phyloP scores from a whole-genome alignment of 2,113 vertebrate genomes.

The Nothobranchius kuhntae region DNA sequence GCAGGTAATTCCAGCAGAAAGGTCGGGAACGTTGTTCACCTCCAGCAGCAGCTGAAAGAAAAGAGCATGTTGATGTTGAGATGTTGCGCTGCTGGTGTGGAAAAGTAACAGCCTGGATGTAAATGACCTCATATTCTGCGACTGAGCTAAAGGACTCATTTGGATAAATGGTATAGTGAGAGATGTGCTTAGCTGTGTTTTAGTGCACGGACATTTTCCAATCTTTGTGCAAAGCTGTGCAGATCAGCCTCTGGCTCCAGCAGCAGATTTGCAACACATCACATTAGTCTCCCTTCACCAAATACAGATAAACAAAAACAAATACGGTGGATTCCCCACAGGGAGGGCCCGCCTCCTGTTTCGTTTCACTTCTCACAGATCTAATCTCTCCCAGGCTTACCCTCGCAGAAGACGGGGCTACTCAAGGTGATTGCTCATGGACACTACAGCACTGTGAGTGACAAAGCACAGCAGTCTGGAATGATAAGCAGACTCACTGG shows the following conservation, averaged over 20 bases:
- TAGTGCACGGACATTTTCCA: background rate
- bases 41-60: slow-evolving; percentile 83
- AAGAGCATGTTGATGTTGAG: background rate
- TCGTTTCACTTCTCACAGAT: slow-evolving; percentile 20
- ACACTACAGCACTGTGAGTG: slow-evolving; percentile 31
- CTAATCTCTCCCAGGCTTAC: slow-evolving; percentile 19
- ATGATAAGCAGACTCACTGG: slow-evolving; percentile 73
- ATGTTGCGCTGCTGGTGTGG: background rate
- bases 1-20: slow-evolving; percentile 86
- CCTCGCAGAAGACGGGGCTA: slow-evolving; percentile 31
- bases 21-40: slow-evolving; percentile 88
- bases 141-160: background rate
- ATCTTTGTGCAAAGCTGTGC: background rate
- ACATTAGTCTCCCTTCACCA: slow-evolving; percentile 10
- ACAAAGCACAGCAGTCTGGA: slow-evolving; percentile 21
- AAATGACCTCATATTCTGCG: background rate
- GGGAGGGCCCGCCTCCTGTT: slow-evolving; percentile 8
- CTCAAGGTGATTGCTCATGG: slow-evolving; percentile 49
- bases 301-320: slow-evolving; percentile 23
- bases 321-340: slow-evolving; percentile 6
- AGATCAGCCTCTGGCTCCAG: slow-evolving; percentile 4
- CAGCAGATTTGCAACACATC: slow-evolving; percentile 12
- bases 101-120: background rate
- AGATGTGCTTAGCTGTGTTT: background rate
- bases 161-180: background rate